These are phyloP conservation scores for Temnothorax longispinosus DNA, from an alignment of 1,140 invertebrate genomes.

Conservation along the genomic window DNA sequence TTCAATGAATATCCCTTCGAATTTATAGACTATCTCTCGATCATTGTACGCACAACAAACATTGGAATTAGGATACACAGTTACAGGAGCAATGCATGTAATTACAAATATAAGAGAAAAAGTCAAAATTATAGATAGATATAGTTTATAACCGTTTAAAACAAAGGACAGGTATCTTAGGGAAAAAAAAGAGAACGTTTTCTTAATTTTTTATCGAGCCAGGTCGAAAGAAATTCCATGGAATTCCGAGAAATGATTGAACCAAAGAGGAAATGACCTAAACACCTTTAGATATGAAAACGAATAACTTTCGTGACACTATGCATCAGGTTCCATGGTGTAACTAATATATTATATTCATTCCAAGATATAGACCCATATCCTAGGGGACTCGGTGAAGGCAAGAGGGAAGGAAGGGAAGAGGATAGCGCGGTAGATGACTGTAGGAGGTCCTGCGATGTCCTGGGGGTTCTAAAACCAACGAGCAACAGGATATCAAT, in stretches of 20 bases:
- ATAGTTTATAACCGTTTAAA: not conserved
- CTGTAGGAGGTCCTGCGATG: slow-evolving; percentile 74
- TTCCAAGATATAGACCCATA: slow-evolving; percentile 60
- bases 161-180: not conserved
- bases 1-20: not conserved
- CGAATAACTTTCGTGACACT: slow-evolving; percentile 46
- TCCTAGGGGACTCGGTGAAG: slow-evolving; percentile 49
- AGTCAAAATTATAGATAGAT: not conserved
- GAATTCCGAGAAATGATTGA: slow-evolving; percentile 11
- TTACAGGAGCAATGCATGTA: not conserved
- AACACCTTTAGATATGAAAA: slow-evolving; percentile 26
- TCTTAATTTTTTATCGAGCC: not conserved
- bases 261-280: slow-evolving; percentile 5
- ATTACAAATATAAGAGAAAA: not conserved
- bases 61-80: not conserved
- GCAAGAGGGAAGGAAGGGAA: not conserved
- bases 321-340: slow-evolving; percentile 57
- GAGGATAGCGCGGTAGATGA: slow-evolving; percentile 66
- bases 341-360: slow-evolving; percentile 68
- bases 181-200: not conserved
- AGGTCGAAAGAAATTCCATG: not conserved
- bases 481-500: slow-evolving; percentile 72
- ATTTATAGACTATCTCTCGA: not conserved
- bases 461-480: slow-evolving; percentile 62
- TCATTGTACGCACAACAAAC: not conserved